These are phyloP conservation scores for Leptopilina boulardi DNA, from an alignment of 1,140 invertebrate genomes.

Conservation along the genomic window DNA sequence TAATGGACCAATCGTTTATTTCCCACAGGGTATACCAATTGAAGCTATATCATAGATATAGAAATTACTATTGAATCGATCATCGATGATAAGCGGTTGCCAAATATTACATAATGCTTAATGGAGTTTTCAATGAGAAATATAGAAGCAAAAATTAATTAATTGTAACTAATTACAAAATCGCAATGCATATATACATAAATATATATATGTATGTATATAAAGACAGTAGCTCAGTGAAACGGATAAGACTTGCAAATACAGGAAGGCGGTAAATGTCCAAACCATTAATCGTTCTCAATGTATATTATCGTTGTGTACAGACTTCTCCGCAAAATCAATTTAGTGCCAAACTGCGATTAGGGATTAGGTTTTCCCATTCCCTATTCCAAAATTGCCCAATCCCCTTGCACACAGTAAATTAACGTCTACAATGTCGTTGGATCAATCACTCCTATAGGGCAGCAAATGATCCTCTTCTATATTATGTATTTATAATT, in stretches of 20 bases:
- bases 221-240: background rate
- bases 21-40: too few relatives aligned
- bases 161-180: background rate
- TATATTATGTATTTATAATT: background rate
- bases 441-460: background rate
- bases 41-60: too few relatives aligned
- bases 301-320: conserved; percentile 14
- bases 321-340: conserved; percentile 29
- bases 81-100: too few relatives aligned
- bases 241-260: conserved; percentile 24
- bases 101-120: too few relatives aligned
- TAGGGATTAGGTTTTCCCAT: background rate
- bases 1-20: too few relatives aligned
- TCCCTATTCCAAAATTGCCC: background rate
- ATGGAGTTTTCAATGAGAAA: background rate
- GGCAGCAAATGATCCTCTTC: background rate
- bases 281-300: conserved; percentile 6
- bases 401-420: background rate
- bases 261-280: background rate
- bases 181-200: background rate
- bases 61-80: too few relatives aligned
- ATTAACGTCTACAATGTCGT: conserved; percentile 1
- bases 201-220: too few relatives aligned
- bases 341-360: conserved; percentile 18
- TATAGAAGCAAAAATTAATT: background rate